Evolutionary conservation across 2,113 vertebrate genomes (phyloP).

Genomic region (Sorex araneus): DNA sequence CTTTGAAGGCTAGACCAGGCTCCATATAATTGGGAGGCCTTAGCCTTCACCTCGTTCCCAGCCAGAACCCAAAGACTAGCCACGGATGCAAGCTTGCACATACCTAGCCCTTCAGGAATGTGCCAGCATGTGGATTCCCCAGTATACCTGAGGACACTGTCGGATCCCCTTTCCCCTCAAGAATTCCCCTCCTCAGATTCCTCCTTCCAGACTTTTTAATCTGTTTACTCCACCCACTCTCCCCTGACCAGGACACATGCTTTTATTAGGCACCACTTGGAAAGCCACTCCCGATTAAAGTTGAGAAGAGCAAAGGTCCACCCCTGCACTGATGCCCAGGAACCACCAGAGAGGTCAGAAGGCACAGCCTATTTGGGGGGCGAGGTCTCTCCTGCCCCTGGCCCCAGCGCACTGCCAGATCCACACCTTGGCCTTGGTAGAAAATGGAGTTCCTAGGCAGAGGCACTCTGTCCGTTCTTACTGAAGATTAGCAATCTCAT

Average conservation of each 20-base stretch:
- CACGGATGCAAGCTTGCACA: background rate
- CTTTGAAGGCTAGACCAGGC: background rate
- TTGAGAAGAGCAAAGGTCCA: background rate
- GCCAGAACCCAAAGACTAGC: background rate
- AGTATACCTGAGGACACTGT: background rate
- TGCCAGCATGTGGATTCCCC: too few relatives aligned
- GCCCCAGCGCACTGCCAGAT: background rate
- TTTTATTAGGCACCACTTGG: conserved; percentile 8
- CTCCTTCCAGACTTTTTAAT: background rate
- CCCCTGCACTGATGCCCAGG: background rate
- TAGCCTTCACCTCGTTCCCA: too few relatives aligned
- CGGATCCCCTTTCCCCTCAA: background rate
- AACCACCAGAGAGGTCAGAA: background rate
- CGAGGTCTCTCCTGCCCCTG: too few relatives aligned
- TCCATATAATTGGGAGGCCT: background rate
- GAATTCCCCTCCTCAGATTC: background rate
- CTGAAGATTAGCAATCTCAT: background rate
- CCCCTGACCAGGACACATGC: background rate
- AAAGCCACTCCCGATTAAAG: background rate
- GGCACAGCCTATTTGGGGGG: background rate
- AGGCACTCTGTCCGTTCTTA: background rate
- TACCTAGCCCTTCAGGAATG: background rate
- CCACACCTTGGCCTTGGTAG: background rate
- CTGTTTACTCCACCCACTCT: background rate
- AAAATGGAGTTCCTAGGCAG: background rate